Evolutionary conservation across 2,113 vertebrate species (phyloP), one percentile per base, ranked within the genome.

Genomic region (Chelonoidis abingdonii): DNA sequence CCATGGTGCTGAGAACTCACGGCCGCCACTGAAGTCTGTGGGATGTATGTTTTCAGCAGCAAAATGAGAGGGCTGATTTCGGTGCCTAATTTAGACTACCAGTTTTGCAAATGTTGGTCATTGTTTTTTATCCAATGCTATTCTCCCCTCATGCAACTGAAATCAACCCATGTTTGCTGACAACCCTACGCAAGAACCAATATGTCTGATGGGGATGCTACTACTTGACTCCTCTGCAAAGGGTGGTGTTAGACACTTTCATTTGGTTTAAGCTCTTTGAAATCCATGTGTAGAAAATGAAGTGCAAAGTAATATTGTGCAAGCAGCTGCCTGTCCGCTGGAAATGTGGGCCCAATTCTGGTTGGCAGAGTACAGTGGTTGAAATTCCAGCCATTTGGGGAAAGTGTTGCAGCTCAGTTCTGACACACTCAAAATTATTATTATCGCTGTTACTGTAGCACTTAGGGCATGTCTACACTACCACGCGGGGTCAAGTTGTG

Each of bases 71-170:
- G 3, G n/a, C 21, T 75, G n/a, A 10, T 75, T 75, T 41, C 10
- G 5, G 38, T 76, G 24, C 6, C 10, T 76, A 27, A 76, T 76
- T 25, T 76, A 4, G 31, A 31, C 31, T n/a, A 27, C 11, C 10
- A 13, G 21, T n/a, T 82, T 82, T 78, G 54, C 35, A 8, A 29
- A 10, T 10, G 9, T 41, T n/a, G 19, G 38, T 31, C 80, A 7
- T 0, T 0, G n/a, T 27, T 65, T 76, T 53, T 25, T 4, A 13
- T 12, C 1, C 11, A 25, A 4, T 65, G 72, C 72, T 44, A 25
- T 76, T 76, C 11, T 47, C 44, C 13, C 75, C 25, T 44, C 7
- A 27, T 78, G 47, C 41, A 27, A 47, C 25, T 24, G 13, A 47
- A 47, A 78, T 12, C 75, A 78, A 27, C 11, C n/a, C 38, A 27